These are phyloP conservation scores for Coremacera marginata DNA, from an alignment of 2,888 invertebrate genomes.

Conservation along the genomic window DNA sequence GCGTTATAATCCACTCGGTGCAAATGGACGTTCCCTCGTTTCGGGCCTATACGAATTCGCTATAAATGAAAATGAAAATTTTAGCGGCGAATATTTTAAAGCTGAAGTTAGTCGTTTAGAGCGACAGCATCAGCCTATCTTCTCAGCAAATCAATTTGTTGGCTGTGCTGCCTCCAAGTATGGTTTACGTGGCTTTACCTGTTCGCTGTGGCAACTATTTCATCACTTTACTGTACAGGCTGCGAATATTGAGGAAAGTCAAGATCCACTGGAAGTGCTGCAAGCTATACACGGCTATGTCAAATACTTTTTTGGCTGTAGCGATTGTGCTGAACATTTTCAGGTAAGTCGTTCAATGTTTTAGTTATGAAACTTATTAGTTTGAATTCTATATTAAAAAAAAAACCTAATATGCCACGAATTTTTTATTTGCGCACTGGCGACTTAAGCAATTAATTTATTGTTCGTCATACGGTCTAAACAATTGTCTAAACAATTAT, in stretches of 20 bases:
- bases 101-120: slow-evolving; percentile 73
- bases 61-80: slow-evolving; percentile 69
- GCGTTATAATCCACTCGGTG: slow-evolving; percentile 84
- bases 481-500: too few relatives aligned
- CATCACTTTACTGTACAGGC: slow-evolving; percentile 91
- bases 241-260: slow-evolving; percentile 69
- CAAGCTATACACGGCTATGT: slow-evolving; percentile 89
- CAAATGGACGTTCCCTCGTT: slow-evolving; percentile 77
- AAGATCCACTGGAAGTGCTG: slow-evolving; percentile 78
- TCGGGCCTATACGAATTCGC: slow-evolving; percentile 73
- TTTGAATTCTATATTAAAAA: too few relatives aligned
- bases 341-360: slow-evolving; percentile 68
- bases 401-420: too few relatives aligned
- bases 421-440: too few relatives aligned
- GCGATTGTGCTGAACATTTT: slow-evolving; percentile 91
- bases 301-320: slow-evolving; percentile 93
- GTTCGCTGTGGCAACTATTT: slow-evolving; percentile 95
- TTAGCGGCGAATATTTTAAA: slow-evolving; percentile 75
- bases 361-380: too few relatives aligned
- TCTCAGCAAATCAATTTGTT: slow-evolving; percentile 74
- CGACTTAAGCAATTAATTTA: too few relatives aligned
- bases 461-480: too few relatives aligned
- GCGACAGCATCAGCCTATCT: slow-evolving; percentile 71
- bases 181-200: slow-evolving; percentile 86
- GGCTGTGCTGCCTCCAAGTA: slow-evolving; percentile 86